Evolutionary conservation across 2,797 vertebrate species (phyloP), one percentile per base, ranked within the genome.

Genomic region (Sebastes nivosus): DNA sequence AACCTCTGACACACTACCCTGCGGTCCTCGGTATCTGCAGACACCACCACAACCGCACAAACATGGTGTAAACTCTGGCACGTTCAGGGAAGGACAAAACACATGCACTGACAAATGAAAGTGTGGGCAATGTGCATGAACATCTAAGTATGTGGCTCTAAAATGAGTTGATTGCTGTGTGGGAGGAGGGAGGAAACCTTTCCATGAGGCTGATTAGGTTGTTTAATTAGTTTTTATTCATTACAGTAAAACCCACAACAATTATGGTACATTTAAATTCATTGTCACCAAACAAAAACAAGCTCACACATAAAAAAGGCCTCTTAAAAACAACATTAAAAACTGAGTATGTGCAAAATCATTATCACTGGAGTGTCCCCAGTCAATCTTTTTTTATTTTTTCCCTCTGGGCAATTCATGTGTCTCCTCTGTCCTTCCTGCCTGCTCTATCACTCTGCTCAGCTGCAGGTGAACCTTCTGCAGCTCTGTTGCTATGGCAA

Each of bases 401-500:
- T 20, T 29, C 42, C 58, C 54, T 46, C 6, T 34, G 36, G 29
- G 1, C 2, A n/a, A 29, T 34, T 89, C 69, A 91, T 77, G 86
- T 75, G 74, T 92, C 87, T 79, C 89, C 89, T 69, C 77, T 87
- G 79, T 65, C 69, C 46, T 87, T 86, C 64, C 88, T 16, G 67
- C 58, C 65, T 84, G 76, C 72, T 92, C 86, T 3, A 85, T 90
- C 36, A 92, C 72, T 72, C 68, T 75, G 83, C 64, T 88, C 69
- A 94, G 83, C 81, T 93, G 91, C 77, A 84, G 81, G 61, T 91
- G 88, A 79, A 93, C 77, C 36, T n/a, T 72, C 85, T 90, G 91
- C 29, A 94, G 87, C 68, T 94, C 92, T 60, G 86, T 89, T 76
- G 85, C 89, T 75, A 95, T 85, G 71, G 87, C 38, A 88, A 92